Base-by-base conservation (phyloP, 2,888 invertebrate genomes). In the Spialia ferax region DNA sequence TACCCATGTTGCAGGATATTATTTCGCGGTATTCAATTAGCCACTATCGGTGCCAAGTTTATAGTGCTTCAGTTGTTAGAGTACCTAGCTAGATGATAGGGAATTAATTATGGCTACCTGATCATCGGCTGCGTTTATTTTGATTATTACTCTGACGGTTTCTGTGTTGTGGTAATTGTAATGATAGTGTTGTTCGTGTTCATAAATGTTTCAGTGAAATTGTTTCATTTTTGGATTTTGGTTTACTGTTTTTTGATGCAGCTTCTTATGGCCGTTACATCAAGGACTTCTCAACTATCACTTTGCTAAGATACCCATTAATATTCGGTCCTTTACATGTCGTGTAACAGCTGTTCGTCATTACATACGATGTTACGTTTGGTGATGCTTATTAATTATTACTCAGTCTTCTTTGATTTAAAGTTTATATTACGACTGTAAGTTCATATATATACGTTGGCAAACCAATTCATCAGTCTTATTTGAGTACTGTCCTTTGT, bases 11-110 rank as follows among this genome's bases (percentile, higher is more conserved):
- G 42, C 54, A 18, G 66, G 74, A 71, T 76, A 78, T 77, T 76
- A 77, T 76, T 76, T 73, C 68, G 73, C 75, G 72, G 75, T 69
- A 76, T 80, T 82, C 79, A 79, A 81, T 78, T 79, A 79, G 76
- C 50, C 23, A 57, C 26, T 60, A 60, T 60, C 66, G 42, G 35
- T 65, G 57, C 59, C 35, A 60, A 52, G 59, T 59, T 65, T 66
- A 66, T 60, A 48, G 60, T 57, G 56, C 23, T 23, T 29, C 13
- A 23, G 29, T 26, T 38, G 65, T 32, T 65, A 22, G 23, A 22
- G 35, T 18, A 1, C 23, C 11, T 11, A 50, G 50, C n/a, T 13
- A 5, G 38, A 42, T 52, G 50, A 52, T 52, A 20, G 65, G 13
- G 38, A 59, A 65, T 59, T 65, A 59, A 65, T 26, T 59, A 26